These are phyloP conservation scores for Heteromurus nitidus DNA, from an alignment of 2,888 invertebrate species.

Conservation along the genomic window DNA sequence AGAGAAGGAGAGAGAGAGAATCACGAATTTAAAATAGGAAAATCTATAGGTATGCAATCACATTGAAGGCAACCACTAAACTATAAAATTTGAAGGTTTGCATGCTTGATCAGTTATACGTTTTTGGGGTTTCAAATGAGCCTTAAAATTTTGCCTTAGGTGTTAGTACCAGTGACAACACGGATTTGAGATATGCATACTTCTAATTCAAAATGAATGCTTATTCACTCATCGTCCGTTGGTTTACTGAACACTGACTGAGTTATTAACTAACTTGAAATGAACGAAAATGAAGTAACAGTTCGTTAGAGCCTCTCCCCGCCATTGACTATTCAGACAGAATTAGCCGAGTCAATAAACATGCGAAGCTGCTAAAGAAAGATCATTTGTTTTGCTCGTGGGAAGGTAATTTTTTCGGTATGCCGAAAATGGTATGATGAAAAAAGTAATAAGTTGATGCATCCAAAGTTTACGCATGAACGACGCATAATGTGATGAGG, in stretches of 20 bases:
- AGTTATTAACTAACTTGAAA: neutral
- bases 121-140: neutral
- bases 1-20: neutral
- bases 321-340: neutral
- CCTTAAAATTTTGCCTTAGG: neutral
- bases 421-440: constrained; percentile 26
- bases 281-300: constrained; percentile 17
- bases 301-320: constrained; percentile 24
- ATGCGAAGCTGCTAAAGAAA: neutral
- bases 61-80: constrained; percentile 11
- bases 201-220: too few relatives aligned
- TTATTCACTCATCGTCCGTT: neutral
- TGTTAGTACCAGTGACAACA: neutral
- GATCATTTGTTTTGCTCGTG: neutral
- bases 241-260: neutral
- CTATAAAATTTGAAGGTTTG: neutral
- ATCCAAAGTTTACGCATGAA: neutral
- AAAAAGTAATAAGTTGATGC: neutral
- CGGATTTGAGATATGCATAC: neutral
- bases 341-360: constrained; percentile 13
- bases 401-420: constrained; percentile 28
- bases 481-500: neutral
- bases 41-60: constrained; percentile 28
- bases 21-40: neutral
- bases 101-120: neutral